Base-by-base conservation (phyloP, 2,888 invertebrate genomes). In the Chrysotoxum bicinctum region DNA sequence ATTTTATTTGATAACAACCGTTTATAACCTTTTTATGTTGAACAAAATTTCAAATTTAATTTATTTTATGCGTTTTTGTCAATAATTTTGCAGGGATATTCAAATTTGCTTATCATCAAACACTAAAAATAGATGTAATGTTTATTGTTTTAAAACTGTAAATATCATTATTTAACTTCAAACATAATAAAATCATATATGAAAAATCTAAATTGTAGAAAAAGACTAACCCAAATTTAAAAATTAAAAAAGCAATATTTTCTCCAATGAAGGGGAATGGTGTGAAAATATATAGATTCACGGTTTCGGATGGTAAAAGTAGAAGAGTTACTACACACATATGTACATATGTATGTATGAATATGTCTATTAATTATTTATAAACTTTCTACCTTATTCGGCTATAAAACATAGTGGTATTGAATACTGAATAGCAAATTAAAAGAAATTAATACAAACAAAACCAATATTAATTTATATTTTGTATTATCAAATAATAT, bases 401-500 rank as follows among this genome's bases (percentile, higher is more conserved):
- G 68, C 56, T 68, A 68, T 50, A 68, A 66, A 26, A 68, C 56
- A 30, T 69, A 62, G 4, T 73, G 21, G 40, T 73, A 83, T 56
- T 56, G n/a, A 54, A 73, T 50, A 62, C 19, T 26, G 12, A 21
- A 76, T 52, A 35, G 32, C 62, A 64, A 56, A 16, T 45, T 16
- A 37, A 76, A 21, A 54, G 0, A 26, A 60, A 26, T n/a, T 21
- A 32, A 40, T 52, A 30, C 14, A 80, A 73, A 74, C 26, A 45
- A 58, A 66, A 64, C 37, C 56, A 70, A 26, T 3, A 68, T 78
- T 78, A 73, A 79, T 78, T 84, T 84, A 80, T 84, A 84, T 84
- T 83, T 84, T 84, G 84, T 84, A 84, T 84, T 84, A 84, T 84
- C 66, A 79, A 84, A 84, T 84, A 83, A 83, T 83, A 83, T 83